These are phyloP conservation scores for Penaeus monodon DNA, from an alignment of 2,888 invertebrate species.

Conservation along the genomic window DNA sequence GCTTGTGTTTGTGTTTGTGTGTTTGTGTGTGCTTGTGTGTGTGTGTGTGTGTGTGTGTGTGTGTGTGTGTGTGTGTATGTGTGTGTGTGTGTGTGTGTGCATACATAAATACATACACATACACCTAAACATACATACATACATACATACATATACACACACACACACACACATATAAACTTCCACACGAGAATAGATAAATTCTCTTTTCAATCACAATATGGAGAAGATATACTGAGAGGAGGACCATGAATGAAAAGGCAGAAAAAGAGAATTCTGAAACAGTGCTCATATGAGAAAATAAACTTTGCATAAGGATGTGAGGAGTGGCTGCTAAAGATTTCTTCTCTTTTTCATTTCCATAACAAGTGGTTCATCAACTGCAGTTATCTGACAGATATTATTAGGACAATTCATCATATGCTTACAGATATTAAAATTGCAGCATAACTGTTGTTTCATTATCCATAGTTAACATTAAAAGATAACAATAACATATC, in stretches of 20 bases:
- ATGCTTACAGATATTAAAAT: too few species aligned
- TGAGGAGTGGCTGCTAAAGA: too few species aligned
- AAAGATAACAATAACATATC: not conserved
- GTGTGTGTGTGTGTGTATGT: not conserved
- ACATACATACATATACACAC: constrained; percentile 7
- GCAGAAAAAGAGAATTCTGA: too few species aligned
- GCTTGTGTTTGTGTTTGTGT: not conserved
- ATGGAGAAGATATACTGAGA: not conserved
- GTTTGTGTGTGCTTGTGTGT: not conserved
- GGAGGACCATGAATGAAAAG: too few species aligned
- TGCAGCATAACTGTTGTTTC: too few species aligned
- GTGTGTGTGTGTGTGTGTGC: not conserved
- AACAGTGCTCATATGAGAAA: too few species aligned
- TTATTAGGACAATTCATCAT: too few species aligned
- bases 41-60: not conserved
- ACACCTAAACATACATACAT: not conserved
- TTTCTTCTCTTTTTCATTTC: too few species aligned
- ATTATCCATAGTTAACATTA: not conserved
- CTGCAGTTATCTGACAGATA: too few species aligned
- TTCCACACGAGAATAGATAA: not conserved
- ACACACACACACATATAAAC: not conserved
- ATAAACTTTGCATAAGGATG: too few species aligned
- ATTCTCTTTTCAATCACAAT: not conserved
- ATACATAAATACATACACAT: constrained; percentile 9
- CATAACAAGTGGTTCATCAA: too few species aligned